These are phyloP conservation scores for Hydraecia micacea DNA, from an alignment of 2,888 invertebrate genomes.

Conservation along the genomic window DNA sequence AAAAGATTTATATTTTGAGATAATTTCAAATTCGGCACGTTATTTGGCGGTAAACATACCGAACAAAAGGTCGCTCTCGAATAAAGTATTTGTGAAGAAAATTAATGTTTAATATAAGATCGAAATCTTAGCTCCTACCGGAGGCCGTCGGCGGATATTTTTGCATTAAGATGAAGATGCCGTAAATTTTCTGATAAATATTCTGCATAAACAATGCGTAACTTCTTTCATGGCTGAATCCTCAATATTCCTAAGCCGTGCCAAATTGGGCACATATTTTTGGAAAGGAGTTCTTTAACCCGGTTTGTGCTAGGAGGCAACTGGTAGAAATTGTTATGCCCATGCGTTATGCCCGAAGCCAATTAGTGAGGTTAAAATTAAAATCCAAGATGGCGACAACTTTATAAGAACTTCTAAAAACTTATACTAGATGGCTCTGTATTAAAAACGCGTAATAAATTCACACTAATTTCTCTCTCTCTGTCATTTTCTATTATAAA, in stretches of 20 bases:
- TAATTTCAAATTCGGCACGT: conserved; percentile 70
- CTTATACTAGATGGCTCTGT: not conserved
- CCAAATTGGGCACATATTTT: conserved; percentile 36
- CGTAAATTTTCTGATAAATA: conserved; percentile 66
- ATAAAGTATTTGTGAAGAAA: conserved; percentile 74
- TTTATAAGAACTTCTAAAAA: not conserved
- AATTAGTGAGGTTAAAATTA: not conserved
- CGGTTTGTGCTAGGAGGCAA: not conserved
- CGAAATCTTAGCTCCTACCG: conserved; percentile 69
- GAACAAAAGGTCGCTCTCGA: conserved; percentile 69
- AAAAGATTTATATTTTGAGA: conserved; percentile 70
- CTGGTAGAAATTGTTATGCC: not conserved
- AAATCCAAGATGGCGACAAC: not conserved
- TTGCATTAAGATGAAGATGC: conserved; percentile 68
- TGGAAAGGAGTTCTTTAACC: not conserved
- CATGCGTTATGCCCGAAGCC: not conserved
- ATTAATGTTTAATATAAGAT: conserved; percentile 75
- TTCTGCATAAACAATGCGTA: conserved; percentile 59
- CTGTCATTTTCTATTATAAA: too few species aligned
- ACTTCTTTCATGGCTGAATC: conserved; percentile 45
- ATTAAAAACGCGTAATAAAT: not conserved
- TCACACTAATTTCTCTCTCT: not conserved
- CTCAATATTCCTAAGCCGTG: conserved; percentile 36
- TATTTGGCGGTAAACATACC: conserved; percentile 68
- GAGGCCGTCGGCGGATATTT: conserved; percentile 65